phyloP scores from a whole-genome alignment of 2,888 invertebrate species.

The Meloe dianella region DNA sequence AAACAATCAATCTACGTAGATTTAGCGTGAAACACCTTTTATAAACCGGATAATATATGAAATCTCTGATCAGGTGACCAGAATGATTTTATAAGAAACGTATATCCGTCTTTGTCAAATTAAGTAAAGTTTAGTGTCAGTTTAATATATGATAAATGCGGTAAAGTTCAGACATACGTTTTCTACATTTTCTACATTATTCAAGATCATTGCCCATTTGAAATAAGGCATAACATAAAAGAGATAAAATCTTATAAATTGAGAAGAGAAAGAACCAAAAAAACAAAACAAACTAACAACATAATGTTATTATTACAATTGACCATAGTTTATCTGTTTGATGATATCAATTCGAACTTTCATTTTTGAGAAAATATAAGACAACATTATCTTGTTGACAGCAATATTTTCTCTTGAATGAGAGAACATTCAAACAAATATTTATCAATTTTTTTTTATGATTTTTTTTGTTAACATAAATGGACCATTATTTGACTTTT shows the following conservation, averaged over 20 bases:
- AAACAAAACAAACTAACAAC: not conserved
- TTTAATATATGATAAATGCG: not conserved
- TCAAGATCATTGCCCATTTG: not conserved
- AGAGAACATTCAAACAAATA: not conserved
- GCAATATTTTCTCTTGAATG: not conserved
- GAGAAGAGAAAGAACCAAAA: not conserved
- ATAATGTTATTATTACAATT: not conserved
- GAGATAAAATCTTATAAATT: not conserved
- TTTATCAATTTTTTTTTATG: not conserved
- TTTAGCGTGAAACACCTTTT: not conserved
- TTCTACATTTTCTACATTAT: conserved; percentile 2
- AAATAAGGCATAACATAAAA: not conserved
- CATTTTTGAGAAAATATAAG: conserved; percentile 2
- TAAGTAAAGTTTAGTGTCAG: not conserved
- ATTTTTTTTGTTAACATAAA: not conserved
- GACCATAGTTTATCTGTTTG: conserved; percentile 9
- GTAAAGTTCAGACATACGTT: not conserved
- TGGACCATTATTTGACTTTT: not conserved
- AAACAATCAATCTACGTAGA: not conserved
- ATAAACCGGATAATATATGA: not conserved
- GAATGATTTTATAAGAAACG: not conserved
- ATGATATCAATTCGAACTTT: conserved; percentile 6
- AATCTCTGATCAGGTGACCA: not conserved
- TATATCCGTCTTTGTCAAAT: not conserved
- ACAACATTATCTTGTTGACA: not conserved